phyloP scores from a whole-genome alignment of 2,888 invertebrate genomes.

The Masnerella sp. region DNA sequence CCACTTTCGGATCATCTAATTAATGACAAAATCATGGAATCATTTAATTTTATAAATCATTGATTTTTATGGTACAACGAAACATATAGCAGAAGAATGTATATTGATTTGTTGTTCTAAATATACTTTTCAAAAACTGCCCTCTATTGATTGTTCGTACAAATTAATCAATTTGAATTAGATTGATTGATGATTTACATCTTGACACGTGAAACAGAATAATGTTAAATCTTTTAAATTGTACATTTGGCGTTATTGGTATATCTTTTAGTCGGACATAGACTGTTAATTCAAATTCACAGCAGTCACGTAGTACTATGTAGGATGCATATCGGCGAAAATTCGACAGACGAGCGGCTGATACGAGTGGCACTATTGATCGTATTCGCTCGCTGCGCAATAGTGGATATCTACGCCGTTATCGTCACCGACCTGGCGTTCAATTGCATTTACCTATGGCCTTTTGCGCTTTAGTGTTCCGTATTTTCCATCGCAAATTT shows the following conservation, averaged over 20 bases:
- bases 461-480: constrained; percentile 60
- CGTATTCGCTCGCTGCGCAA: constrained; percentile 62
- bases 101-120: no score
- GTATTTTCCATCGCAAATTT: constrained; percentile 59
- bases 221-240: constrained; percentile 4
- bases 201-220: constrained; percentile 2
- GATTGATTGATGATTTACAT: not conserved
- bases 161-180: no score
- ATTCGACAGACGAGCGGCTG: constrained; percentile 61
- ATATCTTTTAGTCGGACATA: constrained; percentile 27
- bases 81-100: no score
- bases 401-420: constrained; percentile 62
- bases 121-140: no score
- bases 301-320: constrained; percentile 37
- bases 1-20: no score
- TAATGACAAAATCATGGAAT: no score
- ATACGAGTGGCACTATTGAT: constrained; percentile 63
- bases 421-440: constrained; percentile 61
- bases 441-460: constrained; percentile 62
- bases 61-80: no score
- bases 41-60: no score
- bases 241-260: constrained; percentile 34
- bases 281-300: constrained; percentile 38
- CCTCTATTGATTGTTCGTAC: no score
- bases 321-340: constrained; percentile 56